phyloP scores from a whole-genome alignment of 92 coral and sea anemone species.

The Siderastrea siderea region DNA sequence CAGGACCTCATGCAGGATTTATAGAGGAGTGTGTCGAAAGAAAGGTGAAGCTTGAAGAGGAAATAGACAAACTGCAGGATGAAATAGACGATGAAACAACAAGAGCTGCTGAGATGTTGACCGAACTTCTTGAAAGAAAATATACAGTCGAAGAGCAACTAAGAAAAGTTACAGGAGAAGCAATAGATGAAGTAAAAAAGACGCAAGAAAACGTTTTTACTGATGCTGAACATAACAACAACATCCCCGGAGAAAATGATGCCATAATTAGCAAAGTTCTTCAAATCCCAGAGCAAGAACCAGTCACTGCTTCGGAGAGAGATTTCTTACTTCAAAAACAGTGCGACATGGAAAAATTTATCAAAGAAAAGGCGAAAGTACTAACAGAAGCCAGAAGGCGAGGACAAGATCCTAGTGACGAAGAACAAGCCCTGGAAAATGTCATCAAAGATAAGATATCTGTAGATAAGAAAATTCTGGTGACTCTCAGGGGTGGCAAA shows the following conservation, averaged over 20 bases:
- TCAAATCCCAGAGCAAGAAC: not conserved
- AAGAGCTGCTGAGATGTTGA: constrained; percentile 63
- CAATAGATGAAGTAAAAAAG: constrained; percentile 4
- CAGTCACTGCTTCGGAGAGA: not conserved
- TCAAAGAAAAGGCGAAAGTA: constrained; percentile 52
- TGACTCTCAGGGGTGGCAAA: not conserved
- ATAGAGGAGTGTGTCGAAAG: constrained; percentile 47
- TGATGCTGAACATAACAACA: not conserved
- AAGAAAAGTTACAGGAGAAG: not conserved
- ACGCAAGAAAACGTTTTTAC: not conserved
- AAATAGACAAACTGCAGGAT: constrained; percentile 50
- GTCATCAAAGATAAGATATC: constrained; percentile 25
- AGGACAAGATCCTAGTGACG: constrained; percentile 37
- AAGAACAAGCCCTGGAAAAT: constrained; percentile 47
- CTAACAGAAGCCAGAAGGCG: constrained; percentile 34
- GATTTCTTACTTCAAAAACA: constrained; percentile 29
- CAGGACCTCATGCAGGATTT: constrained; percentile 21
- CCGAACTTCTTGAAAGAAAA: constrained; percentile 52
- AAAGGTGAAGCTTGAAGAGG: constrained; percentile 62
- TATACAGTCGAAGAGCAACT: constrained; percentile 39
- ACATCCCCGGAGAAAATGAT: not conserved
- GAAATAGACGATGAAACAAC: constrained; percentile 67
- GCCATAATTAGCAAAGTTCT: not conserved
- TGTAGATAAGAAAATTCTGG: constrained; percentile 1
- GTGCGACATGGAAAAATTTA: constrained; percentile 29